Conservation (phyloP, 2,113 vertebrate species). For the Callocephalon fimbriatum region DNA sequence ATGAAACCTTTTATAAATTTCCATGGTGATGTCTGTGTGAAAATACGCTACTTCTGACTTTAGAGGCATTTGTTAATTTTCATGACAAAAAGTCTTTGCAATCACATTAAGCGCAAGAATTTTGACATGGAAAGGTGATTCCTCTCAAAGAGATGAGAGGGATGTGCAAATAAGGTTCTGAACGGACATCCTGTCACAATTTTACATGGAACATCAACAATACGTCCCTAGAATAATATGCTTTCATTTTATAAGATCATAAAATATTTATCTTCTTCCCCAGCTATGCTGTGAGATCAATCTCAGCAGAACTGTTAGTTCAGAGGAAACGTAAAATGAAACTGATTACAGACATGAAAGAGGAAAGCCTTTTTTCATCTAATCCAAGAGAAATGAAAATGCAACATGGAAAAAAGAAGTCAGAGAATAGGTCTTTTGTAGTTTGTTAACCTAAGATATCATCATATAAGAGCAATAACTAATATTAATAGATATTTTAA, state of each 20-base stretch:
- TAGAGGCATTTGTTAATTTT: conserved; percentile 36
- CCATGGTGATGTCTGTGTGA: neutral
- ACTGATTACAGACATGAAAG: conserved; percentile 49
- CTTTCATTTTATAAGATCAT: conserved; percentile 44
- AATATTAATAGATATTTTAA: neutral
- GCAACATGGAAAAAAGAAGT: neutral
- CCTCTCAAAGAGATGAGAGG: neutral
- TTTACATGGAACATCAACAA: conserved; percentile 28
- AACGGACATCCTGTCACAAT: conserved; percentile 46
- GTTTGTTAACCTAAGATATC: neutral
- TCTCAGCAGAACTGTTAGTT: conserved; percentile 26
- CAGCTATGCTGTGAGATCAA: conserved; percentile 9
- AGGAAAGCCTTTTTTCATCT: conserved; percentile 15
- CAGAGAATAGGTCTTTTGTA: neutral
- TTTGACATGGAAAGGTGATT: neutral
- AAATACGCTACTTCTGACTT: neutral
- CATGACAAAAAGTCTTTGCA: neutral
- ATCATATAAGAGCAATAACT: neutral
- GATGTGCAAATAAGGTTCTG: conserved; percentile 30
- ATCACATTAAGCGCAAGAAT: neutral
- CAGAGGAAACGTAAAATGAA: conserved; percentile 33
- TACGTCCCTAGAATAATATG: conserved; percentile 32
- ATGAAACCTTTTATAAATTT: neutral
- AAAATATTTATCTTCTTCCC: conserved; percentile 52
- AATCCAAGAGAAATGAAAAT: conserved; percentile 23